A percentile compares a stretch with the other conserved stretches of the same genome.
These are phyloP conservation scores for Leucania comma DNA, from an alignment of 2,888 invertebrate genomes.

Conservation along the genomic window DNA sequence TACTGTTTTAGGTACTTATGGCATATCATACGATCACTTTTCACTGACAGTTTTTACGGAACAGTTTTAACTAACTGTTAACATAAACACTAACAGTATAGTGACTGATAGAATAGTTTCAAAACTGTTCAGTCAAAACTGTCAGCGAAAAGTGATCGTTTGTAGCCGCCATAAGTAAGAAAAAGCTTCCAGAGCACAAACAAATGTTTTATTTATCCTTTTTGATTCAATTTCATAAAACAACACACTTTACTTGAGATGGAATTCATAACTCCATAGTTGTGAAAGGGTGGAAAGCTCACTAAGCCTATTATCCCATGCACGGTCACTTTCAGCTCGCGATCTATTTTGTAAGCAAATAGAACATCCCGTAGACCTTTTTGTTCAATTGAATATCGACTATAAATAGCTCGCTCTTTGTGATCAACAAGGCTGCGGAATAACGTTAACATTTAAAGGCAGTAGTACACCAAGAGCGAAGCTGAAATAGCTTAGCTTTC, in stretches of 20 bases:
- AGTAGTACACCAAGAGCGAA: background rate
- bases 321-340: constrained; percentile 18
- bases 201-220: background rate
- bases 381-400: constrained; percentile 18
- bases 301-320: constrained; percentile 43
- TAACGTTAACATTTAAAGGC: background rate
- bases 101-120: background rate
- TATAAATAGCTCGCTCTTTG: constrained; percentile 32
- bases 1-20: background rate
- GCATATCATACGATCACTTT: background rate
- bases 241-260: background rate
- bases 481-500: background rate
- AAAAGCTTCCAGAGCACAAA: background rate
- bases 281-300: constrained; percentile 9
- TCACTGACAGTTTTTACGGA: background rate
- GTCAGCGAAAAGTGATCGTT: background rate
- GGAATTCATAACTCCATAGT: background rate
- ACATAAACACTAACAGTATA: background rate
- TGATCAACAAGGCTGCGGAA: constrained; percentile 9
- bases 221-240: constrained; percentile 11
- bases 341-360: constrained; percentile 42
- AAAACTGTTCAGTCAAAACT: background rate
- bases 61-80: background rate
- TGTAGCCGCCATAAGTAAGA: background rate
- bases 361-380: constrained; percentile 32